Base-by-base conservation (phyloP, 2,113 vertebrate species). In the Heterotilapia buettikoferi region DNA sequence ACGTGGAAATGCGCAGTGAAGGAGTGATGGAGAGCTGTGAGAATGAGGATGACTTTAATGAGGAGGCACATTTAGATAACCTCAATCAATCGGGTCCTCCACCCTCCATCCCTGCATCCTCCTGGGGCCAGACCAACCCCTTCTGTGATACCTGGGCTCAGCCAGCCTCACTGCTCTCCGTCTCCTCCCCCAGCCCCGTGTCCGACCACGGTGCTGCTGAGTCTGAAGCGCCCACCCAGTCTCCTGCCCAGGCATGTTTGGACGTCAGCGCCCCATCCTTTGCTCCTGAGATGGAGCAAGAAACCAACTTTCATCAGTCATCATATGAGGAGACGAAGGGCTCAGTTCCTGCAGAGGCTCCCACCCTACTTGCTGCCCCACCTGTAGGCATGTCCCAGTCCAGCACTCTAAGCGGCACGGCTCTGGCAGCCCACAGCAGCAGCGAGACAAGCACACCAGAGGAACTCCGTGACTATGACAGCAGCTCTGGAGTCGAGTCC, bases 381-480 rank as follows among this genome's bases (percentile, higher is more conserved):
- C 80, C 89, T n/a, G 80, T 80, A 6, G 95, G 92, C 31, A 93
- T 97, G 86, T 96, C 94, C 89, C 96, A 94, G 95, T 97, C 97
- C 38, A 96, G 96, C 81, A 96, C 97, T 3, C 91, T 97, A 79
- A 97, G 97, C 6, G 97, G 96, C n/a, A 92, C 97, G 0, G 97
- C 97, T 26, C 91, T 96, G 87, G 97, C 96, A 1, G 96, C 96
- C 16, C 97, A 97, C 93, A 97, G 97, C 93, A 97, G 97, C 93
- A 98, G 98, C 4, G 97, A 97, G 90, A 98, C 97, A 0, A 98
- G 97, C 94, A 98, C 98, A 0, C 98, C 98, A 0, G 97, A 98
- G 90, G 98, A 98, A 56, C 96, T 98, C 16, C 96, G 95, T 0
- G 97, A 97, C 78, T 98, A 98, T 2, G 97, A 98, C 93, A 98